phyloP scores from a whole-genome alignment of 1,140 invertebrate species.

The Scaptodrosophila lebanonensis region DNA sequence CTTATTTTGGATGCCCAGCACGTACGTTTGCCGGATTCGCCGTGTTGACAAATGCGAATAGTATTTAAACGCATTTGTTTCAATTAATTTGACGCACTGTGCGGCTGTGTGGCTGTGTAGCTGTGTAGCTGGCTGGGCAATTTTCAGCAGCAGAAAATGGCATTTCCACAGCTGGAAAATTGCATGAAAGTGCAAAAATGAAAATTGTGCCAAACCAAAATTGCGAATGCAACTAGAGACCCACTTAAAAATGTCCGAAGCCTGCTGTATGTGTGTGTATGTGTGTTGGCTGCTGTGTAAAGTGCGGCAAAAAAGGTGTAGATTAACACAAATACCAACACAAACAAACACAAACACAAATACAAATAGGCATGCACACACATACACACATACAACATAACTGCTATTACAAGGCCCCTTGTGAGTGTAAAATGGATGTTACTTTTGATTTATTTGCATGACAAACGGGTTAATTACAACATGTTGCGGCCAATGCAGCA shows the following conservation, averaged over 20 bases:
- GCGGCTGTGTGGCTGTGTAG: no score
- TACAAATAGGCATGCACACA: constrained; percentile 25
- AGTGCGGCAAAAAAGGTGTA: no score
- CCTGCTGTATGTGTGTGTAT: no score
- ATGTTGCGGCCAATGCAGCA: constrained; percentile 44
- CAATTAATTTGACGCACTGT: constrained; percentile 46
- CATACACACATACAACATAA: constrained; percentile 20
- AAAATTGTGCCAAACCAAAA: no score
- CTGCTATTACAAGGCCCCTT: not conserved
- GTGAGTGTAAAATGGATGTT: constrained; percentile 21
- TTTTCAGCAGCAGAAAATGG: no score
- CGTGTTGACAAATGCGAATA: constrained; percentile 22
- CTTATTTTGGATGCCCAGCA: constrained; percentile 18
- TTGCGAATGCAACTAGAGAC: no score
- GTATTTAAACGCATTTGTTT: constrained; percentile 53
- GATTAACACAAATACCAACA: no score
- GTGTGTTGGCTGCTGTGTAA: no score
- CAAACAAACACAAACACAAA: constrained; percentile 1
- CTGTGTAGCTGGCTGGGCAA: no score
- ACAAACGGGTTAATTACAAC: constrained; percentile 70
- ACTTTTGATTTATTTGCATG: constrained; percentile 69
- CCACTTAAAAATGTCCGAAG: no score
- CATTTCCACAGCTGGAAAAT: no score
- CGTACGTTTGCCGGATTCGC: constrained; percentile 2
- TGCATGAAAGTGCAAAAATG: no score